Evolutionary conservation across 2,113 vertebrate genomes (phyloP).

Genomic region (Hyperopisus bebe): DNA sequence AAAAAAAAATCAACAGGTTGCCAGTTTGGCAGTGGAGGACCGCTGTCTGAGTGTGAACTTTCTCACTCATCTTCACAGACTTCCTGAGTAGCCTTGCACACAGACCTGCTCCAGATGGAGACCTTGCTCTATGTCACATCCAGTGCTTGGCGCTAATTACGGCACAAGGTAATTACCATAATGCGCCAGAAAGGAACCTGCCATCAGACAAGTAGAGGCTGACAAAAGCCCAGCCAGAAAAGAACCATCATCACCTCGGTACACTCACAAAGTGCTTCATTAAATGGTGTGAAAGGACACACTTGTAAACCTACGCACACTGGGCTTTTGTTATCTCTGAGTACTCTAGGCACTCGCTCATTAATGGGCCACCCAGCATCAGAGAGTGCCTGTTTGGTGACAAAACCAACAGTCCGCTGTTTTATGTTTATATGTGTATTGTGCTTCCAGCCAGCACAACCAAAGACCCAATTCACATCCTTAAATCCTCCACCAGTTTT

Average conservation of each 20-base stretch:
- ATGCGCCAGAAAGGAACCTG: slow-evolving; percentile 32
- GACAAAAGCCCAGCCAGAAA: slow-evolving; percentile 41
- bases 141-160: slow-evolving; percentile 50
- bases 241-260: slow-evolving; percentile 55
- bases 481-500: not conserved
- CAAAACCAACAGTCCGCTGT: slow-evolving; percentile 40
- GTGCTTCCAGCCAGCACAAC: not conserved
- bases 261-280: slow-evolving; percentile 55
- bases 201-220: slow-evolving; percentile 27
- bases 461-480: slow-evolving; percentile 15
- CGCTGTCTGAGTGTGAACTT: slow-evolving; percentile 40
- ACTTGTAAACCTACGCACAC: slow-evolving; percentile 17
- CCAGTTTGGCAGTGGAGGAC: slow-evolving; percentile 33
- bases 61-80: slow-evolving; percentile 29
- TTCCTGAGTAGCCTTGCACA: slow-evolving; percentile 38
- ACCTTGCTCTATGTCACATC: slow-evolving; percentile 30
- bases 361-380: slow-evolving; percentile 61
- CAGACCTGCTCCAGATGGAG: slow-evolving; percentile 38
- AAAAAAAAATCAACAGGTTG: slow-evolving; percentile 23
- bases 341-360: slow-evolving; percentile 49
- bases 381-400: slow-evolving; percentile 48
- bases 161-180: slow-evolving; percentile 47
- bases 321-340: slow-evolving; percentile 32
- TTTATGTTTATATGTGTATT: not conserved
- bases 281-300: slow-evolving; percentile 63